Evolutionary conservation across 2,797 vertebrate genomes (phyloP).

Genomic region (Fundulus diaphanus): DNA sequence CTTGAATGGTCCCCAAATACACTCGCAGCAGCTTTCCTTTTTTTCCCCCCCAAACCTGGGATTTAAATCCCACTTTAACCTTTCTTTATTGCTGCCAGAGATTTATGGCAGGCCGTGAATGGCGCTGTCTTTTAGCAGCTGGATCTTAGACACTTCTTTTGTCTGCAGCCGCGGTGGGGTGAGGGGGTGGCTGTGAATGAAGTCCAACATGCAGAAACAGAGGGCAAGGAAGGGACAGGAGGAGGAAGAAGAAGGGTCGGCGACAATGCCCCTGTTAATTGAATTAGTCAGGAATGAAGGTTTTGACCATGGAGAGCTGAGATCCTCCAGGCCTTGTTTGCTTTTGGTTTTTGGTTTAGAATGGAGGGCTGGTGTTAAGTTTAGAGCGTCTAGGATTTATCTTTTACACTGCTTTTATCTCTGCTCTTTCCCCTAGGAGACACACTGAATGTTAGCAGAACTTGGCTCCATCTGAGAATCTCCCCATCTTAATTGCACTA

Average conservation of each 20-base stretch:
- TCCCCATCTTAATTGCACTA: too few relatives aligned
- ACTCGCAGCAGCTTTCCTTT: conserved; percentile 46
- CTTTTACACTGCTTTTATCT: background rate
- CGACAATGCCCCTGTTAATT: conserved; percentile 75
- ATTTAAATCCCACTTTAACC: conserved; percentile 82
- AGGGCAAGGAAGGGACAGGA: conserved; percentile 24
- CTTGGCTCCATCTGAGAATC: background rate
- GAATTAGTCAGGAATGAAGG: conserved; percentile 77
- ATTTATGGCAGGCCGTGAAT: conserved; percentile 79
- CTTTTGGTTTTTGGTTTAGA: conserved; percentile 15
- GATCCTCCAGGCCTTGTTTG: conserved; percentile 29
- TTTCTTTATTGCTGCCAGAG: conserved; percentile 84
- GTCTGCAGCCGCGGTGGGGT: conserved; percentile 85
- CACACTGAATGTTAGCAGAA: background rate
- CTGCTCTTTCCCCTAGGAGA: background rate
- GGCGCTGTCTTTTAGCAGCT: conserved; percentile 80
- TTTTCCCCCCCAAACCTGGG: conserved; percentile 62
- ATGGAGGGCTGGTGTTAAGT: conserved; percentile 26
- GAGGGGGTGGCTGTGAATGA: conserved; percentile 31
- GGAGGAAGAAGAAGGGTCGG: conserved; percentile 21
- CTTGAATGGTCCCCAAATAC: conserved; percentile 39
- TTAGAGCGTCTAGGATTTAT: conserved; percentile 20
- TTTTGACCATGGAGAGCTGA: conserved; percentile 58
- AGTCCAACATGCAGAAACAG: conserved; percentile 14
- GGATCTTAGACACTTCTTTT: conserved; percentile 84